Conservation (phyloP, 2,797 vertebrate genomes). For the Scarus forsteni region DNA sequence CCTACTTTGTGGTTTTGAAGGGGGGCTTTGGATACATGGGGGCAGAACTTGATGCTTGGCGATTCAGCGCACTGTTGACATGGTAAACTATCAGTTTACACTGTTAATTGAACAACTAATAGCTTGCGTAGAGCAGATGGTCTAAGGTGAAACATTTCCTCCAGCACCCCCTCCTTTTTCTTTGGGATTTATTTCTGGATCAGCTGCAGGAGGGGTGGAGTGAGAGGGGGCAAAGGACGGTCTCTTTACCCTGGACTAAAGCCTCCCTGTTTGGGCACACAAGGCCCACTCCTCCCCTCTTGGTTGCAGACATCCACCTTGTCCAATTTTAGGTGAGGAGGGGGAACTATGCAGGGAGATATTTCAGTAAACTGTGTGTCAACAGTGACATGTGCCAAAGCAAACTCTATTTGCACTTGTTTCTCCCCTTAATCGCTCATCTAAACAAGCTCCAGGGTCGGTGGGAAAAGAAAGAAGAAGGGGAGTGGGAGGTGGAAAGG, state of each 20-base stretch:
- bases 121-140: constrained; percentile 71
- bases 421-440: constrained; percentile 83
- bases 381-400: constrained; percentile 77
- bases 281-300: constrained; percentile 71
- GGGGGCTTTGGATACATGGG: constrained; percentile 21
- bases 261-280: constrained; percentile 74
- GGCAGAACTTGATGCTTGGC: constrained; percentile 43
- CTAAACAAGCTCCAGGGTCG: constrained; percentile 83
- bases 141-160: constrained; percentile 64
- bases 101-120: constrained; percentile 80
- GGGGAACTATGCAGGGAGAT: constrained; percentile 74
- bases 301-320: constrained; percentile 71
- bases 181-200: constrained; percentile 75
- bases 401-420: constrained; percentile 85
- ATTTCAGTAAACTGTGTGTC: constrained; percentile 82
- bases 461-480: constrained; percentile 74
- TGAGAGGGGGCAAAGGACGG: constrained; percentile 62
- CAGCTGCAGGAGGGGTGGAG: constrained; percentile 64
- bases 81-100: constrained; percentile 75
- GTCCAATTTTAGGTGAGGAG: constrained; percentile 74
- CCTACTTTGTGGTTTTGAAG: constrained; percentile 56
- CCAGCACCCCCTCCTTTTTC: constrained; percentile 48
- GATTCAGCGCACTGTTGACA: constrained; percentile 71
- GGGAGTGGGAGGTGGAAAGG: constrained; percentile 70
- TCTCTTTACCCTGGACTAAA: constrained; percentile 66